Base-by-base conservation (phyloP, 2,113 vertebrate species). In the Mobula hypostoma region DNA sequence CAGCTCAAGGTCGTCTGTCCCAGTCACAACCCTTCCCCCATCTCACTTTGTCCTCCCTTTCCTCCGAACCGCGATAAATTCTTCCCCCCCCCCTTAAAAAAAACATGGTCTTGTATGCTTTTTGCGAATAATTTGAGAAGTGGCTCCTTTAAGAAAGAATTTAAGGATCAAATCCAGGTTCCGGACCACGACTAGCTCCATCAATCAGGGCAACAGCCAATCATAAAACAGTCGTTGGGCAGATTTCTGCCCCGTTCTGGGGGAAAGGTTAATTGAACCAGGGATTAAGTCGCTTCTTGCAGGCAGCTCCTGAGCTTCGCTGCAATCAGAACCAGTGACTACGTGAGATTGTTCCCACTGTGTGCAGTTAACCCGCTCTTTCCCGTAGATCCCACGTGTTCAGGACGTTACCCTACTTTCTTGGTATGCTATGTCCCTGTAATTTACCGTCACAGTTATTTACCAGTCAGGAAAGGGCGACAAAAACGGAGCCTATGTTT, bases 1-100 rank as follows among this genome's bases (percentile, higher is more conserved):
- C 61, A 32, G 9, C 14, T 90, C 61, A 90, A 90, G 61, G 85
- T 90, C 85, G 66, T n/a, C 66, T 90, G 63, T 90, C 58, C 85
- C 61, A 90, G n/a, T 66, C n/a, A 36, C 14, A 90, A 29, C 85
- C 11, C 6, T 6, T n/a, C 2, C 29, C 6, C 85, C 9, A 14
- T 6, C 72, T 5, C 85, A 2, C 14, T 68, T 29, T 63, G 14
- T 88, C 68, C 17, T 11, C 68, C 17, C 61, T 14, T 63, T n/a
- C 14, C 61, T 36, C 61, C 7, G 27, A 63, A 88, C 27, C 58
- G 5, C 15, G 29, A 90, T 19, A 90, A 90, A n/a, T n/a, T 66
- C 61, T 27, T 15, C 32, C 19, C n/a, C 85, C 14, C 29, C 61
- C 66, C 66, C 11, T 66, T 66, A 7, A 66, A 48, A 48, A 48